A percentile compares a stretch with the other conserved stretches of the same genome.
phyloP scores from a whole-genome alignment of 2,888 invertebrate genomes.

The Hydriomena furcata region DNA sequence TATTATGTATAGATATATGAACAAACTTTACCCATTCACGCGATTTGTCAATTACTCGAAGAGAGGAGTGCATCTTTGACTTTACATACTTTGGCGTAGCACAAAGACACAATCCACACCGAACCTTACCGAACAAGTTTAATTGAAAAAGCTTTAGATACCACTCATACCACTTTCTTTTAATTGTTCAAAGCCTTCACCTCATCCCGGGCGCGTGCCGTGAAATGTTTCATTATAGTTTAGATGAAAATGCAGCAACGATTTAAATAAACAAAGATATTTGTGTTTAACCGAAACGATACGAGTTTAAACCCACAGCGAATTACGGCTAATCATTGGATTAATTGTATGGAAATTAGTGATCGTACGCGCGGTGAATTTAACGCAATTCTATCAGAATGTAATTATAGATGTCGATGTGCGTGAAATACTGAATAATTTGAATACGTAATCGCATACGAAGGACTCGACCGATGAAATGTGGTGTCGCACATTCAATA shows the following conservation, averaged over 20 bases:
- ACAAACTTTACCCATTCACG: conserved; percentile 68
- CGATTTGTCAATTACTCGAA: conserved; percentile 61
- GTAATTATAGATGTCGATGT: conserved; percentile 77
- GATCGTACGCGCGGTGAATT: conserved; percentile 66
- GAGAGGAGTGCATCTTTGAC: conserved; percentile 51
- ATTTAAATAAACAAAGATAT: conserved; percentile 44
- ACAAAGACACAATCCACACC: conserved; percentile 56
- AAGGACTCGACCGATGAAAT: conserved; percentile 32
- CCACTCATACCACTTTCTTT: too few species aligned
- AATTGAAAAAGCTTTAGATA: conserved; percentile 76
- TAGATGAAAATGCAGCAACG: conserved; percentile 42
- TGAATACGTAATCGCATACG: conserved; percentile 50
- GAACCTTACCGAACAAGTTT: conserved; percentile 61
- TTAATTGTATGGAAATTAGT: conserved; percentile 77
- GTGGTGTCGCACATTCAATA: conserved; percentile 17
- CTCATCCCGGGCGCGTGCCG: conserved; percentile 42
- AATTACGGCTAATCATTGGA: conserved; percentile 74
- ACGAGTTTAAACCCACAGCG: conserved; percentile 56
- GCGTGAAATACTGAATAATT: conserved; percentile 77
- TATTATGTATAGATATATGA: too few species aligned
- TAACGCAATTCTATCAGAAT: conserved; percentile 75
- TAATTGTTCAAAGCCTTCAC: conserved; percentile 62
- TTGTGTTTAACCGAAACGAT: conserved; percentile 47
- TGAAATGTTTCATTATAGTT: conserved; percentile 51
- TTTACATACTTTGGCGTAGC: conserved; percentile 64